Percentiles rank a stretch among this genome's conserved stretches.
Evolutionary conservation across 2,113 vertebrate species (phyloP).

Genomic region (Prionailurus viverrinus): DNA sequence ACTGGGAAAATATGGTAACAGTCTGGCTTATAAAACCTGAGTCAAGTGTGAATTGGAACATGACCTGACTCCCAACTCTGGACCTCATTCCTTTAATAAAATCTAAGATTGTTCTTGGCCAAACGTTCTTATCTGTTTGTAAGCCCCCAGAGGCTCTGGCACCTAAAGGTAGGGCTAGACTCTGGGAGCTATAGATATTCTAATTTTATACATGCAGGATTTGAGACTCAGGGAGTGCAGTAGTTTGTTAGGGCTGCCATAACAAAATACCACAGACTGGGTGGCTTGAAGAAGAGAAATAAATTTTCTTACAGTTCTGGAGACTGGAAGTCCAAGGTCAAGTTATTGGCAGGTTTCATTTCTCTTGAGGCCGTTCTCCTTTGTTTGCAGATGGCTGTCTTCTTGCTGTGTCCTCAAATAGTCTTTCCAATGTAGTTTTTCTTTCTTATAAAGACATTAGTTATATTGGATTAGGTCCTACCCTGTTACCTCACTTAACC

Average conservation of each 20-base stretch:
- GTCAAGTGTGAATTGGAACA: background rate
- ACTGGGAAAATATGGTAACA: background rate
- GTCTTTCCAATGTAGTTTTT: background rate
- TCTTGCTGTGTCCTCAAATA: background rate
- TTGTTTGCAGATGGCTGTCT: too few relatives aligned
- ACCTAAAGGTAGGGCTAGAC: background rate
- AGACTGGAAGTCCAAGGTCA: background rate
- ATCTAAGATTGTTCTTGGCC: slow-evolving; percentile 1
- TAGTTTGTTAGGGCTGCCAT: background rate
- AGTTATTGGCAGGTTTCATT: background rate
- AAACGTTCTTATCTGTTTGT: background rate
- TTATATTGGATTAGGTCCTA: background rate
- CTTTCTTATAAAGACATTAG: background rate
- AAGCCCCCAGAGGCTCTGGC: background rate
- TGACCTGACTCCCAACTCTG: background rate
- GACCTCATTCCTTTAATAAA: background rate
- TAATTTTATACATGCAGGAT: background rate
- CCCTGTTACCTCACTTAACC: background rate
- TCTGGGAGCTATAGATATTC: background rate
- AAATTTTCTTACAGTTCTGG: background rate
- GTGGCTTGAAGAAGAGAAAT: background rate
- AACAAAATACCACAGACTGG: background rate
- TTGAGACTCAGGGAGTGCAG: background rate
- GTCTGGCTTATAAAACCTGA: background rate
- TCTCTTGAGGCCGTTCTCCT: background rate